Conservation (phyloP, 1,140 invertebrate species). For the Latrodectus geometricus region DNA sequence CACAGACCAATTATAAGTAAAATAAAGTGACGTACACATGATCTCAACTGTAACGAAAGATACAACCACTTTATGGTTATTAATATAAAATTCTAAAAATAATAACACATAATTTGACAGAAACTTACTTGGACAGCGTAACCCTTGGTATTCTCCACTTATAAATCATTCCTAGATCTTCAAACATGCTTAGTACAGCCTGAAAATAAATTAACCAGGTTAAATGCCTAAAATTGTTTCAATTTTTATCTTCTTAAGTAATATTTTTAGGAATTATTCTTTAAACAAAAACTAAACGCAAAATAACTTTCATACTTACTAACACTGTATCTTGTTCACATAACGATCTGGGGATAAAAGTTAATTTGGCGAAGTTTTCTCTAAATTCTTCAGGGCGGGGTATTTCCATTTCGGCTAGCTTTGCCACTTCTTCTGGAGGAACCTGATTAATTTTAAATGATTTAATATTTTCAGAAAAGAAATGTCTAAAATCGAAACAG, state of each 20-base stretch:
- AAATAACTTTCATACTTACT: constrained; percentile 65
- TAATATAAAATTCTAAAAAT: no score
- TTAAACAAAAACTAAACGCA: background rate
- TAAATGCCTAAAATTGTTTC: no score
- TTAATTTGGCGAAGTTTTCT: constrained; percentile 69
- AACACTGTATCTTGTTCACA: constrained; percentile 68
- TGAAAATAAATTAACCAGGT: constrained; percentile 67
- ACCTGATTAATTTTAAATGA: constrained; percentile 66
- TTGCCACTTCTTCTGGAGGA: constrained; percentile 69
- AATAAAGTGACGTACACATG: no score
- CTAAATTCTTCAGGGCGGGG: constrained; percentile 67
- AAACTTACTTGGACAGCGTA: constrained; percentile 74
- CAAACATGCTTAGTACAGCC: constrained; percentile 79
- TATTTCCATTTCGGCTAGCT: constrained; percentile 65
- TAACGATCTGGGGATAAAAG: constrained; percentile 70
- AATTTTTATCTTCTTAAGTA: no score
- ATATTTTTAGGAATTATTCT: background rate
- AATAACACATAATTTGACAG: no score
- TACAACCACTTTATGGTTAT: no score
- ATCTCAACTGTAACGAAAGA: no score
- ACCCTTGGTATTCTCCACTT: constrained; percentile 77
- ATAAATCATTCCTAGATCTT: constrained; percentile 76
- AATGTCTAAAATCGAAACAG: no score
- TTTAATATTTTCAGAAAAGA: no score
- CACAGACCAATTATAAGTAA: no score